Base-by-base conservation (phyloP, 1,140 invertebrate genomes). In the Drosophila nigrodunni region DNA sequence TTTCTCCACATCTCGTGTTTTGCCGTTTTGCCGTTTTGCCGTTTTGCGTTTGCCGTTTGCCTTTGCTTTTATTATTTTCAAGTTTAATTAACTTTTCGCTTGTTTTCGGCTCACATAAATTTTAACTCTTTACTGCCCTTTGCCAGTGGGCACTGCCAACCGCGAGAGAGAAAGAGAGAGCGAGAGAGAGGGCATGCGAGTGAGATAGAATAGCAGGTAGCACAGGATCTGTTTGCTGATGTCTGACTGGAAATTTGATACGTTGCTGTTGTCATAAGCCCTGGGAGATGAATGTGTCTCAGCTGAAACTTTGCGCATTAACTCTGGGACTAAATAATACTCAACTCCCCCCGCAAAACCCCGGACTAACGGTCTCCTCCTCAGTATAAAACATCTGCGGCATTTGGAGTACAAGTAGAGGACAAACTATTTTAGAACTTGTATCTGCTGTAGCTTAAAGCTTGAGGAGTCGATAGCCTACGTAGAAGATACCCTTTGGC, bases 11-110 rank as follows among this genome's bases (percentile, higher is more conserved):
- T 69, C 34, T 68, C 54, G 34, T 25, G 43, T 60, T 41, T 15
- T 18, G 49, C 49, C 37, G 55, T 25, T 25, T 41, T 37, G 47
- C 58, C n/a, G 43, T 60, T 41, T 15, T 18, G 49, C 49, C 44
- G 6, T 41, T 37, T 59, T 7, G 39, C 62, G 18, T 46, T 61
- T 44, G 76, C 39, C 49, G 43, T 64, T 78, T 73, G 55, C 47
- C 46, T 76, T 82, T 80, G 82, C 83, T 87, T 88, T 87, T 87
- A 88, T 87, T 88, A 88, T 88, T 82, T 88, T 88, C 83, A 88
- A 87, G 83, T 87, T 87, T 87, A 87, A 87, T 87, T 87, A 87
- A 87, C 83, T 87, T 87, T 87, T 87, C 83, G 77, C 77, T 78
- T 86, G 82, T 77, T 85, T 85, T 81, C 80, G 68, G 74, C 70